Conservation (phyloP, 2,888 invertebrate genomes). For the Leucophora obtusa region DNA sequence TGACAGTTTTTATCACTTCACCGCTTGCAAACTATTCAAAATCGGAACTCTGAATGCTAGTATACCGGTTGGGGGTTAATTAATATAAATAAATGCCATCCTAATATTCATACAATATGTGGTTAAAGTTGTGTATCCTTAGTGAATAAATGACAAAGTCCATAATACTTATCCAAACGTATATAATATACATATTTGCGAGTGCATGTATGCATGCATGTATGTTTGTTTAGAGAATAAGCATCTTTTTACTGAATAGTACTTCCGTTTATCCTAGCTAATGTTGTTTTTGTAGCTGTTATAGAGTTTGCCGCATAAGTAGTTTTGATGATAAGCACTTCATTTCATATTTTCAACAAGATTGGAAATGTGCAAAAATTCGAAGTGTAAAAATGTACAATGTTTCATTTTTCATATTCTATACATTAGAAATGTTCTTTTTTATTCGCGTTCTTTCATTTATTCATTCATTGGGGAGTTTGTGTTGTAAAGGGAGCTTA, state of each 20-base stretch:
- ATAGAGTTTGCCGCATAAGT: slow-evolving; percentile 50
- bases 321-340: slow-evolving; percentile 47
- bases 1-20: too few relatives aligned
- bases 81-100: too few relatives aligned
- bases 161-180: slow-evolving; percentile 6
- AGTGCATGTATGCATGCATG: not conserved
- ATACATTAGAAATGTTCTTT: not conserved
- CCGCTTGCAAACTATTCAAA: too few relatives aligned
- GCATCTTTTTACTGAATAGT: slow-evolving; percentile 27
- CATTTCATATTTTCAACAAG: slow-evolving; percentile 45
- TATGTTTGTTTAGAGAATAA: slow-evolving; percentile 22
- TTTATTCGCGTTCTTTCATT: not conserved
- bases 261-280: slow-evolving; percentile 35
- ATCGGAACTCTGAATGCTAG: too few relatives aligned
- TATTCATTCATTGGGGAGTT: not conserved
- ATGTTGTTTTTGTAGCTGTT: slow-evolving; percentile 25
- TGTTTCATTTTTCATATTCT: slow-evolving; percentile 7
- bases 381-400: slow-evolving; percentile 38
- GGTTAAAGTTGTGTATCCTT: too few relatives aligned
- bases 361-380: slow-evolving; percentile 30
- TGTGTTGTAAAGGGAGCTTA: slow-evolving; percentile 16
- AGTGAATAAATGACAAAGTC: slow-evolving; percentile 52
- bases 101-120: too few relatives aligned
- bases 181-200: slow-evolving; percentile 4
- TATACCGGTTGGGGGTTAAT: too few relatives aligned